Percentiles rank a stretch among this genome's conserved stretches.
phyloP scores from a whole-genome alignment of 2,888 invertebrate species.

The Euzophera pinguis region DNA sequence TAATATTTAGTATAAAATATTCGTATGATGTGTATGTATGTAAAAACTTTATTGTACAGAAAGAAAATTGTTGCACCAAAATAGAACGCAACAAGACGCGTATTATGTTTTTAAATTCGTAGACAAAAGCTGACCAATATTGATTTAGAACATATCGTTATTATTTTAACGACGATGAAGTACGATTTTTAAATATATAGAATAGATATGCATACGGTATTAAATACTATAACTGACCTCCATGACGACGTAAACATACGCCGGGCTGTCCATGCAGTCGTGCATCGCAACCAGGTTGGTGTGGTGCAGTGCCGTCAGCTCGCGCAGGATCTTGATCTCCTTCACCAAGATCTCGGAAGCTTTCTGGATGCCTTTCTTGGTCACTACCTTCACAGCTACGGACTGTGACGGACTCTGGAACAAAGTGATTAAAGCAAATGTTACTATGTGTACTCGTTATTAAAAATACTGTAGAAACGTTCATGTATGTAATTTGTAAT shows the following conservation, averaged over 20 bases:
- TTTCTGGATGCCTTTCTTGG: constrained; percentile 98
- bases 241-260: constrained; percentile 98
- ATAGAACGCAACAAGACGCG: too few species aligned
- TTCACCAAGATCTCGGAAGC: constrained; percentile 98
- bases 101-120: too few species aligned
- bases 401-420: constrained; percentile 89
- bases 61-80: too few species aligned
- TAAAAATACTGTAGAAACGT: background rate
- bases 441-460: background rate
- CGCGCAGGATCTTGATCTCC: constrained; percentile 99
- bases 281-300: constrained; percentile 98
- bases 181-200: too few species aligned
- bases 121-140: too few species aligned
- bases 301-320: constrained; percentile 97
- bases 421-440: constrained; percentile 21
- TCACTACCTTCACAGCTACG: constrained; percentile 98
- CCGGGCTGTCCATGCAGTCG: constrained; percentile 97
- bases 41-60: too few species aligned
- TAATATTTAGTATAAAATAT: too few species aligned
- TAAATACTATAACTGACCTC: constrained; percentile 84
- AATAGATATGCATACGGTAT: background rate
- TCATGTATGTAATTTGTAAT: background rate
- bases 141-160: too few species aligned
- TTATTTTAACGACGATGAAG: too few species aligned
- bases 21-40: too few species aligned